These are phyloP conservation scores for Ethmia dodecea DNA, from an alignment of 2,888 invertebrate genomes.

Conservation along the genomic window DNA sequence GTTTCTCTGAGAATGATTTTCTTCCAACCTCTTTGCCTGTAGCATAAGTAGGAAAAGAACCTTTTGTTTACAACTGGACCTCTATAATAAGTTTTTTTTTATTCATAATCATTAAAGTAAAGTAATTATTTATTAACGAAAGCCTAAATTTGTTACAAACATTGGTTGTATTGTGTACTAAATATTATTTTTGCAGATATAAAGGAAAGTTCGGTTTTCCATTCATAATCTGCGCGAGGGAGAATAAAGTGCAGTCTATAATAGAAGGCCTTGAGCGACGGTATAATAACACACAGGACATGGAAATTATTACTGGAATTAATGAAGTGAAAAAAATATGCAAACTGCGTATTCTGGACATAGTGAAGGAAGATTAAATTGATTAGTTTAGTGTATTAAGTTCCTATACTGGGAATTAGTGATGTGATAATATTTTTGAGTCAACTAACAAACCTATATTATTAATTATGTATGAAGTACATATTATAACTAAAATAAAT, in stretches of 20 bases:
- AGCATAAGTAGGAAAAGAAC: neutral
- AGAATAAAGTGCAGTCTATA: conserved; percentile 79
- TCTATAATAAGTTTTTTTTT: too few relatives aligned
- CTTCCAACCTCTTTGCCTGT: too few relatives aligned
- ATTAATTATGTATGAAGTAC: too few relatives aligned
- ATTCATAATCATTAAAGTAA: too few relatives aligned
- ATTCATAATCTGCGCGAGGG: conserved; percentile 82
- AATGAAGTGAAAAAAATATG: conserved; percentile 84
- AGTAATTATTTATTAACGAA: too few relatives aligned
- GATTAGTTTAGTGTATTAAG: too few relatives aligned
- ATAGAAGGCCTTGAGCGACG: conserved; percentile 73
- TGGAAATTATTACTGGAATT: conserved; percentile 77
- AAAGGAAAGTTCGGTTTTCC: conserved; percentile 82
- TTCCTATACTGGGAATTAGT: too few relatives aligned
- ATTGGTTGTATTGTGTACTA: too few relatives aligned
- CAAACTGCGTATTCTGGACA: conserved; percentile 74
- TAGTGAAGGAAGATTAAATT: conserved; percentile 62
- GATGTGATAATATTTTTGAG: too few relatives aligned
- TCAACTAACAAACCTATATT: too few relatives aligned
- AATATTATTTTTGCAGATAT: conserved; percentile 69
- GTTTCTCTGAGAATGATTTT: too few relatives aligned
- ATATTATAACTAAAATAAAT: neutral
- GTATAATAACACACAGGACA: conserved; percentile 66
- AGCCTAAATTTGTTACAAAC: too few relatives aligned
- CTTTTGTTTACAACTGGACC: neutral